Evolutionary conservation across 1,140 invertebrate species (phyloP), one percentile per base, ranked within the genome.

Genomic region (Antheraea pernyi): DNA sequence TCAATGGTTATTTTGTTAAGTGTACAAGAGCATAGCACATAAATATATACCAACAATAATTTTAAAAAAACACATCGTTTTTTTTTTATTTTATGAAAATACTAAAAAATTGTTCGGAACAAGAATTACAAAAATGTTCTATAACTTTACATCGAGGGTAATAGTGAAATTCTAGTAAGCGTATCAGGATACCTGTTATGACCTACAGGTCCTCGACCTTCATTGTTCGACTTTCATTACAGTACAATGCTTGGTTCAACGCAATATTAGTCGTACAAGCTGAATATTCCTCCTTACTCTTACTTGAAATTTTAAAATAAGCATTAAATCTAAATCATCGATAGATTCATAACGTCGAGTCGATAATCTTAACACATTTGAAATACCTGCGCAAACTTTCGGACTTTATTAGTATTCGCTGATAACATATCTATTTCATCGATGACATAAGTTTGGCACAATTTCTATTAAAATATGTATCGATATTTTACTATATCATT

Each of bases 201-300:
- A 86, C 87, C 85, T 79, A 75, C 76, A 79, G 86, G 85, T 89
- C 86, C 80, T 80, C 85, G 87, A 88, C 85, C 87, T 80, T 83
- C 81, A 86, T 89, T 88, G 85, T 88, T 86, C 83, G 80, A 75
- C 77, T 82, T 83, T 79, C 79, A 86, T 87, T 81, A 81, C 64
- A 82, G 85, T 81, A 82, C 86, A 84, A 87, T 81, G 82, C 73
- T 77, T 77, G 68, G 59, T 62, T 67, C 61, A 67, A 18, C 65
- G 68, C 62, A 59, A 42, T 67, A 60, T 65, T 53, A 53, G 46
- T 6, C 16, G 46, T 53, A 16, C 11, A 13, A 53, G 11, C 5
- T n/a, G 6, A 2, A 13, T 53, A 9, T 13, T 53, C 13, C 46
- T 53, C 46, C 13, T 13, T 53, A 13, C 13, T 53, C 39, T 4